Base-by-base conservation (phyloP, 2,888 invertebrate genomes). In the Copidosoma aretas region DNA sequence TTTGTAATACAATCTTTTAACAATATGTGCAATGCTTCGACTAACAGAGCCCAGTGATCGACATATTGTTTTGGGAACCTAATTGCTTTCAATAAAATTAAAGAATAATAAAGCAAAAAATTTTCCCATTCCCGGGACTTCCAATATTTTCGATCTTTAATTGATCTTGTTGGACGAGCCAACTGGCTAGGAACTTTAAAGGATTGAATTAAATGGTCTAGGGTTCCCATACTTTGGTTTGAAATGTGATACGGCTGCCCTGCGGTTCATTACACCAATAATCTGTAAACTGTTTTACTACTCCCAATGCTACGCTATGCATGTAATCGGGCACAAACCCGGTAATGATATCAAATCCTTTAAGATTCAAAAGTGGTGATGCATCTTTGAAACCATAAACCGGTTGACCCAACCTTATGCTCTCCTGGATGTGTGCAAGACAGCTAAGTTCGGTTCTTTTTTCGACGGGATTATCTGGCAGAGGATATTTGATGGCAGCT, bases 31-130 rank as follows among this genome's bases (percentile, higher is more conserved):
- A 64, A 25, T 1, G 64, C 25, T 39, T 64, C 49, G 3, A 68
- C 68, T 12, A 68, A 22, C 32, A 59, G 52, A 4, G 21, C 21
- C 68, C 68, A 68, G 39, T 68, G 64, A 8, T 56, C 10, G 10
- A 64, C 4, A 43, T 65, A 49, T n/a, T 56, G 19, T 32, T 22
- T 25, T 56, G 1, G 46, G 15, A 10, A 22, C 21, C 12, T 3
- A 56, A 56, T 32, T 10, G 19, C 1, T 1, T 32, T 5, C 15
- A 62, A 25, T 12, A 62, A 2, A 17, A 52, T 39, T 1, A 64
- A 1, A 49, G 61, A 61, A 39, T 71, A 67, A 58, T n/a, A 71
- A 21, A 68, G 39, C 1, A 51, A 15, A 61, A 60, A 71, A 24
- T 67, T 71, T 49, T 64, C 60, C 58, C 32, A 64, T 58, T 64